Evolutionary conservation across 2,113 vertebrate species (phyloP).

Genomic region (Brachyhypopomus gauderio): DNA sequence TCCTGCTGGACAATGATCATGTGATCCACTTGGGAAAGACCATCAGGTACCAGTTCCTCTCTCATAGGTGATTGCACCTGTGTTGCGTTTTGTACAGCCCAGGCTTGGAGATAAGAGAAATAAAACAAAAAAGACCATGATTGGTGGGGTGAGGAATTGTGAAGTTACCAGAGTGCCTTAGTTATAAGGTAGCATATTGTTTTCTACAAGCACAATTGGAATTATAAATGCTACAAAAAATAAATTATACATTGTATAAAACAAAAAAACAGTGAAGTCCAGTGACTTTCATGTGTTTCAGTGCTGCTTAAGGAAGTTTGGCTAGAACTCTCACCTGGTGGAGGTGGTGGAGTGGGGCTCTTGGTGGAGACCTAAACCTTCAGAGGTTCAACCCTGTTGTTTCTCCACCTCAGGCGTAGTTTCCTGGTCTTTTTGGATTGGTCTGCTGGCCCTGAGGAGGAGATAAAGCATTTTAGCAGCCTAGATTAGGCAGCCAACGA

Average conservation of each 20-base stretch:
- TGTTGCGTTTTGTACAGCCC: conserved; percentile 60
- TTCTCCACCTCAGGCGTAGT: conserved; percentile 84
- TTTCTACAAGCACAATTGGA: too few relatives aligned
- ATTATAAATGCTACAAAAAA: too few relatives aligned
- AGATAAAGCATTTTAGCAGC: neutral
- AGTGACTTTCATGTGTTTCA: neutral
- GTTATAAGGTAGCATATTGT: too few relatives aligned
- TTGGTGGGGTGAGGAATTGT: conserved; percentile 52
- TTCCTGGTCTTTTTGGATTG: conserved; percentile 80
- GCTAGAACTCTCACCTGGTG: conserved; percentile 60
- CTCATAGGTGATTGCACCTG: neutral
- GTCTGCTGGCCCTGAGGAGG: conserved; percentile 62
- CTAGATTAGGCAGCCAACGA: neutral
- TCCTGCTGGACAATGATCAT: conserved; percentile 13
- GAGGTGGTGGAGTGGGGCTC: conserved; percentile 66
- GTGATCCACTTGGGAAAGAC: conserved; percentile 17
- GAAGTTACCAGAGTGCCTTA: too few relatives aligned
- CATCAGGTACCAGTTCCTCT: conserved; percentile 3
- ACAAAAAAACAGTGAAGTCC: neutral
- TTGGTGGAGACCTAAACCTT: conserved; percentile 67
- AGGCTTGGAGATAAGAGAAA: conserved; percentile 68
- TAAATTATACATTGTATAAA: too few relatives aligned
- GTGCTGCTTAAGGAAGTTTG: too few relatives aligned
- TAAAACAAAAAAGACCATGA: conserved; percentile 63
- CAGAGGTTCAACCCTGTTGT: conserved; percentile 90